These are phyloP conservation scores for Apodemia hepburni DNA, from an alignment of 2,888 invertebrate species.

Conservation along the genomic window DNA sequence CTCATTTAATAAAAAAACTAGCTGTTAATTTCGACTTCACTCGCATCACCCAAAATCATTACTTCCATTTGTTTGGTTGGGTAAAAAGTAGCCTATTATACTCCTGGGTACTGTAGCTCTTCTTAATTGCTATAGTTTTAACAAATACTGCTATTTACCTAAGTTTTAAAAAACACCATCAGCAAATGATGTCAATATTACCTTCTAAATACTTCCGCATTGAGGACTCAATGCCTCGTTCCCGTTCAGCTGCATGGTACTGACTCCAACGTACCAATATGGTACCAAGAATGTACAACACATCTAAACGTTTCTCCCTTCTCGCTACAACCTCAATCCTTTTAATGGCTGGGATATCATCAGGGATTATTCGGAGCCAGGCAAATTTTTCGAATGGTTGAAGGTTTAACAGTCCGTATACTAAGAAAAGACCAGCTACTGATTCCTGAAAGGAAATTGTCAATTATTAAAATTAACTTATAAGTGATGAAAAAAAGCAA, in stretches of 20 bases:
- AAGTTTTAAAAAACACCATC: too few species aligned
- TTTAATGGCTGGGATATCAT: slow-evolving; percentile 46
- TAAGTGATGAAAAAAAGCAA: too few species aligned
- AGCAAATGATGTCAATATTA: slow-evolving; percentile 28
- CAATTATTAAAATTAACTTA: too few species aligned
- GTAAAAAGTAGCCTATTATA: too few species aligned
- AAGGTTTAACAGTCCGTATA: slow-evolving; percentile 51
- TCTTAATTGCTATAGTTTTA: too few species aligned
- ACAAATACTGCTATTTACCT: too few species aligned
- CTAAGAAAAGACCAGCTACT: slow-evolving; percentile 57
- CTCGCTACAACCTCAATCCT: slow-evolving; percentile 48
- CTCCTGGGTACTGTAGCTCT: too few species aligned
- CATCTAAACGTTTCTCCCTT: slow-evolving; percentile 46
- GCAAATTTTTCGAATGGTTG: slow-evolving; percentile 58
- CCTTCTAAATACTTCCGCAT: slow-evolving; percentile 59
- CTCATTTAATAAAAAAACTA: too few species aligned
- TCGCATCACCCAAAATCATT: too few species aligned
- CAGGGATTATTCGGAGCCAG: slow-evolving; percentile 44
- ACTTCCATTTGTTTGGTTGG: too few species aligned
- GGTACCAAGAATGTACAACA: slow-evolving; percentile 53
- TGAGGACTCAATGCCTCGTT: slow-evolving; percentile 51
- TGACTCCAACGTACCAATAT: slow-evolving; percentile 50
- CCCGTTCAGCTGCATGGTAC: slow-evolving; percentile 47
- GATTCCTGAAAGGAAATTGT: slow-evolving; percentile 42
- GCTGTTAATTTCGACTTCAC: too few species aligned